A percentile compares a stretch with the other conserved stretches of the same genome.
phyloP scores from a whole-genome alignment of 2,113 vertebrate species.

The Pycnonotus jocosus region DNA sequence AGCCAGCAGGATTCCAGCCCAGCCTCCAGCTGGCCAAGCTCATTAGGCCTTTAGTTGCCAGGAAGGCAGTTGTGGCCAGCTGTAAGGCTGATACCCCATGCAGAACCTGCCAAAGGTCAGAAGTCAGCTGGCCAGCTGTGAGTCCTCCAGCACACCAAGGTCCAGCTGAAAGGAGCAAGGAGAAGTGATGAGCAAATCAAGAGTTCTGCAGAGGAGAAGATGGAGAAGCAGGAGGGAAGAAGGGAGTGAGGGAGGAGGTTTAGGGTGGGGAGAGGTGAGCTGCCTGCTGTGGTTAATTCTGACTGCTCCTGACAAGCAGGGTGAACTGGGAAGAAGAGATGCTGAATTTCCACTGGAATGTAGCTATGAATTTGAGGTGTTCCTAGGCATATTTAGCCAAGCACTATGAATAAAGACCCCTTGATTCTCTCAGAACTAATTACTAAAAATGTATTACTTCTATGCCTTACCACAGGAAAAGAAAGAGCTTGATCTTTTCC shows the following conservation, averaged over 20 bases:
- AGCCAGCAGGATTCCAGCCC: background rate
- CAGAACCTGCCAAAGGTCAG: slow-evolving; percentile 14
- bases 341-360: background rate
- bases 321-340: background rate
- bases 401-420: background rate
- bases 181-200: background rate
- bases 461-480: background rate
- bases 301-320: background rate
- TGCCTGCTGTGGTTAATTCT: background rate
- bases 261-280: background rate
- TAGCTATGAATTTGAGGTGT: background rate
- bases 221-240: background rate
- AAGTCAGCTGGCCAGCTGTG: background rate
- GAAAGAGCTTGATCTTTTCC: background rate
- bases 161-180: background rate
- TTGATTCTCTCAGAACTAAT: background rate
- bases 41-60: slow-evolving; percentile 25
- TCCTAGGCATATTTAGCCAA: background rate
- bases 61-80: slow-evolving; percentile 21
- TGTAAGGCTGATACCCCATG: background rate
- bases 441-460: background rate
- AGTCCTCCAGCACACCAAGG: background rate
- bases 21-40: background rate
- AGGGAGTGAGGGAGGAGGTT: background rate
- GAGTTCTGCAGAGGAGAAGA: background rate